Base-by-base conservation (phyloP, 2,113 vertebrate species). In the Deroptyus accipitrinus region DNA sequence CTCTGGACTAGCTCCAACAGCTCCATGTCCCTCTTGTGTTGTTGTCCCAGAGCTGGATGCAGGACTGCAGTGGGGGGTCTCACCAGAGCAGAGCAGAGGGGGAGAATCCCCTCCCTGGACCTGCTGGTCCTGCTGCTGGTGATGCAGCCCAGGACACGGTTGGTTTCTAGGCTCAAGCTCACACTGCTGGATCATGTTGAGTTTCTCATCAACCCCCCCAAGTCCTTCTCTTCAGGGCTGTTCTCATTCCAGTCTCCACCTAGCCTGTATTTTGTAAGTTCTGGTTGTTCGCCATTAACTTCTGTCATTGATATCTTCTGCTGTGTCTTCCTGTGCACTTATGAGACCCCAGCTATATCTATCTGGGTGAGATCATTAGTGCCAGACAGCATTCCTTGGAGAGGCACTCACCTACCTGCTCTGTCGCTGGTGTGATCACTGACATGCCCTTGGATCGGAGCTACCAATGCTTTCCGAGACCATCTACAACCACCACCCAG, bases 381-480 rank as follows among this genome's bases (percentile, higher is more conserved):
- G 41, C 61, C 16, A 10, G 31, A 1, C 41, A 17, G 4, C 7
- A 1, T 55, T 54, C 39, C 23, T 23, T 4, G 24, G 69, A 4
- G 7, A 4, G 27, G 10, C n/a, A 1, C 70, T 17, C 12, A 2
- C 16, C 25, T 13, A 1, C 25, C 17, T 4, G 49, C 49, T 44
- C 33, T n/a, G 46, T 62, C 30, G 42, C 1, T 5, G 37, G 10
- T 5, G 33, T 7, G 42, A 4, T 37, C 19, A 0, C 67, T 27
- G 35, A 22, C 5, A 1, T 46, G 28, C 39, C n/a, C 11, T 35
- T 18, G 49, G 48, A 8, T 23, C 54, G 17, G 63, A 33, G 27
- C 70, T 42, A 2, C 55, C 41, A 8, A 19, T 0, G 1, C 57
- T 27, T 8, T n/a, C 84, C 64, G 62, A 69, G 8, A 8, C 42